Evolutionary conservation across 2,113 vertebrate genomes (phyloP), one percentile per base, ranked within the genome.

Genomic region (Colinus virginianus): DNA sequence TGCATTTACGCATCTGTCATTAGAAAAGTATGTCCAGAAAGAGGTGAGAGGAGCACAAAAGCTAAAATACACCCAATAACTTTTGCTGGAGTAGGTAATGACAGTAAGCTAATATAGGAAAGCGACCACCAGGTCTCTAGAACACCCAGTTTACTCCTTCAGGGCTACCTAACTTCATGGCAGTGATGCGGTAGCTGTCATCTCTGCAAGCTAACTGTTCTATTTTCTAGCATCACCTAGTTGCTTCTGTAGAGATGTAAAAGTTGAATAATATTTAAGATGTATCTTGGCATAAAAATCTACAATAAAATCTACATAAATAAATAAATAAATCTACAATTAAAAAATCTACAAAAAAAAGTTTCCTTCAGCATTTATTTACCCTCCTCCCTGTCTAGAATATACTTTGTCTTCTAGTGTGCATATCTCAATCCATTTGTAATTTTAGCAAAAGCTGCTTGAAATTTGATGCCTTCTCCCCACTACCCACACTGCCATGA

Each of bases 401-500:
- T 4, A n/a, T 43, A 40, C 11, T 8, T 36, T 21, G 45, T 7
- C 13, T 87, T 49, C 13, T n/a, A 45, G 32, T 17, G 19, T 45
- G 12, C 15, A 16, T 40, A 51, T 20, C 9, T 70, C 14, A n/a
- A 11, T 22, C 14, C 22, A 18, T 70, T 64, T 17, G 5, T 43
- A 58, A 18, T 13, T 55, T 26, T 75, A 70, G 51, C 25, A 38
- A 25, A 58, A 48, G 28, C 16, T 64, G 40, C 10, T 51, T 36
- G 18, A 4, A 46, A 13, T 13, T 21, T 40, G 20, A 34, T 32
- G 36, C 14, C 20, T 59, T 8, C 45, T 23, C 26, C 32, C 10
- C 19, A 55, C 40, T 49, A 7, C 9, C 40, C 42, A 56, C 8
- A 3, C 8, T 40, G 40, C 10, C 5, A 6, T 26, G 30, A 0